phyloP scores from a whole-genome alignment of 1,140 invertebrate genomes.

The Cotesia vestalis region DNA sequence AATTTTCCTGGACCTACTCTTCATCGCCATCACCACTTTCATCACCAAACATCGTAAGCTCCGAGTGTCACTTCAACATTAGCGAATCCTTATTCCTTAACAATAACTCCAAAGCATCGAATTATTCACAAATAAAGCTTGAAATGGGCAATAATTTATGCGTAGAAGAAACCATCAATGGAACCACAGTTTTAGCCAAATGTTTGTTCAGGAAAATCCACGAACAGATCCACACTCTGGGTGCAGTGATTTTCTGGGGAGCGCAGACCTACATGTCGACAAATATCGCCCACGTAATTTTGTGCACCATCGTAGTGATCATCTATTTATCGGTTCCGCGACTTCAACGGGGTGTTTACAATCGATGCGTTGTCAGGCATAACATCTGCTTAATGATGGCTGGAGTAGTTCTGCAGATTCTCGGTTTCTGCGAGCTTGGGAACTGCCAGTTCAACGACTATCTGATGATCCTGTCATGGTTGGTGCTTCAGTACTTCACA shows the following conservation, averaged over 20 bases:
- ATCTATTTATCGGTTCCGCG: constrained; percentile 50
- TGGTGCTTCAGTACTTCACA: constrained; percentile 54
- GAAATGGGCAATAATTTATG: constrained; percentile 33
- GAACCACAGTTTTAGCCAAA: constrained; percentile 43
- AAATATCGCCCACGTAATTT: constrained; percentile 52
- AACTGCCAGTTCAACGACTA: constrained; percentile 41
- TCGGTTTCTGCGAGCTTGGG: constrained; percentile 46
- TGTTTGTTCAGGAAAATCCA: constrained; percentile 35
- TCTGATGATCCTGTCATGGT: constrained; percentile 45
- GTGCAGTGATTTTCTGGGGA: constrained; percentile 51
- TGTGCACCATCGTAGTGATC: constrained; percentile 49
- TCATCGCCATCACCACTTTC: too few relatives aligned
- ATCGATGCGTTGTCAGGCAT: constrained; percentile 52
- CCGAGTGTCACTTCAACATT: neutral
- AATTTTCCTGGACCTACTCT: too few relatives aligned
- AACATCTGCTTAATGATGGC: constrained; percentile 51
- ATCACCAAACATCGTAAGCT: neutral
- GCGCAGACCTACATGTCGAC: constrained; percentile 54
- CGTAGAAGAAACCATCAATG: constrained; percentile 45
- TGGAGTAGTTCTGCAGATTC: constrained; percentile 42
- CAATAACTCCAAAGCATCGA: neutral
- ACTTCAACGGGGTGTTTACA: constrained; percentile 49
- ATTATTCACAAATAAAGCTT: neutral
- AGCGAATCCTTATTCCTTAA: constrained; percentile 16
- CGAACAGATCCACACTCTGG: constrained; percentile 27